Percentiles rank a stretch among this genome's conserved stretches.
Conservation (phyloP, 2,888 invertebrate genomes). For the Campoletis raptor region DNA sequence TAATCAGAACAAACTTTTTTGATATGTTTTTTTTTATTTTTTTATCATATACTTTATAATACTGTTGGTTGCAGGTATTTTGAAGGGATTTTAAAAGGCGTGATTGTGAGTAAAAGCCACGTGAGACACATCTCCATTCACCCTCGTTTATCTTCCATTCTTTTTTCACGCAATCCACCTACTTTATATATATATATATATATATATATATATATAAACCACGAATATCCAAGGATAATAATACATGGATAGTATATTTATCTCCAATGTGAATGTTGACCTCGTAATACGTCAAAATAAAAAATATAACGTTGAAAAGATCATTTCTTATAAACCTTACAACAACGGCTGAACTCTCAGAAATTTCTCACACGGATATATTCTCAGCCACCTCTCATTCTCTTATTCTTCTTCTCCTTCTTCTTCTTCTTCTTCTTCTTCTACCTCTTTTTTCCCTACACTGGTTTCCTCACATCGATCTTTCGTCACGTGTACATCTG, state of each 20-base stretch:
- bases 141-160: constrained; percentile 1
- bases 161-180: constrained; percentile 26
- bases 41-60: not conserved
- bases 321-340: constrained; percentile 57
- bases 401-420: not conserved
- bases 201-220: not conserved
- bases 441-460: not conserved
- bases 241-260: constrained; percentile 11
- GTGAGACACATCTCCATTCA: not conserved
- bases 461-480: constrained; percentile 31
- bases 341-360: constrained; percentile 37
- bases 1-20: not conserved
- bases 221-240: not conserved
- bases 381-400: constrained; percentile 22
- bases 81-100: not conserved
- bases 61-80: not conserved
- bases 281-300: constrained; percentile 50
- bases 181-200: not conserved
- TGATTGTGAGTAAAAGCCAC: constrained; percentile 4
- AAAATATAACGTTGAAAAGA: constrained; percentile 44
- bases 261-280: constrained; percentile 21
- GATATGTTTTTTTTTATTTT: not conserved
- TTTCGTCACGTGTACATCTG: constrained; percentile 36
- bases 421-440: constrained; percentile 3
- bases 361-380: constrained; percentile 52